phyloP scores from a whole-genome alignment of 2,888 invertebrate genomes.

The Oxytorus armatus region DNA sequence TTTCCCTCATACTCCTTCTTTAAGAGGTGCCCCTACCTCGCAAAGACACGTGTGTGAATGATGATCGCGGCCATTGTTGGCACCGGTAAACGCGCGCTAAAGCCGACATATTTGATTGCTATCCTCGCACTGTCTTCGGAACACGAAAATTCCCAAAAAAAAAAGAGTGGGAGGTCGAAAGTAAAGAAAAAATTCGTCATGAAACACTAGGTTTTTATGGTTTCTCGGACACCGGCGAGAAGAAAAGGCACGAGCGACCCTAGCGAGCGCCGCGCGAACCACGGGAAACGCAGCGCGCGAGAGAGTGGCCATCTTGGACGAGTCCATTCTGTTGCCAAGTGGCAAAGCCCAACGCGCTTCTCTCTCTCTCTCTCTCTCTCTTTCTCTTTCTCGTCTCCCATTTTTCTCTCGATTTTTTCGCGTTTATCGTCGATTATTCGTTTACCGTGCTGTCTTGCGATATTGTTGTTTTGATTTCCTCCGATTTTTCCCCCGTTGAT shows the following conservation, averaged over 20 bases:
- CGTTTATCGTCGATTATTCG: conserved; percentile 62
- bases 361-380: conserved; percentile 6
- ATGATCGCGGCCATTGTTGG: conserved; percentile 79
- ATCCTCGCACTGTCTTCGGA: background rate
- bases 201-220: too few relatives aligned
- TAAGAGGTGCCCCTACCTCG: conserved; percentile 39
- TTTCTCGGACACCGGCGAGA: background rate
- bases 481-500: conserved; percentile 9
- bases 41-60: conserved; percentile 54
- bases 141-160: background rate
- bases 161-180: background rate
- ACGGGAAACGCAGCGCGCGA: conserved; percentile 15
- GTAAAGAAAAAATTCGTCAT: background rate
- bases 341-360: conserved; percentile 53
- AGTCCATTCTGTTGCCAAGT: conserved; percentile 80
- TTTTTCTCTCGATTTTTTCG: conserved; percentile 18
- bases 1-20: conserved; percentile 10
- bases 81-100: conserved; percentile 72
- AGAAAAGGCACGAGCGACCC: background rate
- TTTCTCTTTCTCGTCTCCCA: background rate
- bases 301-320: conserved; percentile 81
- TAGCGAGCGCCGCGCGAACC: conserved; percentile 23
- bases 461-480: conserved; percentile 3
- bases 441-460: background rate
- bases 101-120: conserved; percentile 53